Base-by-base conservation (phyloP, 2,888 invertebrate species). In the Clusia tigrina region DNA sequence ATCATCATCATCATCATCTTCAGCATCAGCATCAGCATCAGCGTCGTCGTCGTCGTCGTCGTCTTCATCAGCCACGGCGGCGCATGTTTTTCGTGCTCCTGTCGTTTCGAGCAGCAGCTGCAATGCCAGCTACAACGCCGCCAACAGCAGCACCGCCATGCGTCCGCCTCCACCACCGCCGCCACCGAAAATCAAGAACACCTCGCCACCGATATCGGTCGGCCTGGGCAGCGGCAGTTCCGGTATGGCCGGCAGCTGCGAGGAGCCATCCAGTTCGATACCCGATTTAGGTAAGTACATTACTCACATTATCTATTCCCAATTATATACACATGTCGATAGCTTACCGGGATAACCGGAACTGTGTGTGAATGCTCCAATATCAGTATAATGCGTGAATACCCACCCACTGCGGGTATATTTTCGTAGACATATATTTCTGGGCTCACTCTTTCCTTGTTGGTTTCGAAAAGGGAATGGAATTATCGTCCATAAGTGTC, bases 201-300 rank as follows among this genome's bases (percentile, higher is more conserved):
- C 74, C 54, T 67, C 72, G 1, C 65, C 69, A 67, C 69, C 71
- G 25, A 58, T 74, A 20, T 58, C 66, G 38, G 71, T 65, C 58
- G 66, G 63, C 60, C 69, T 67, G 3, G 68, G 54, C 42, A 62
- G 54, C 48, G 46, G 52, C n/a, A 55, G 23, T 24, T 52, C 51
- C 20, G 42, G 42, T 18, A 25, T 22, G 5, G 25, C 51, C 64
- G 78, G 81, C 69, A 86, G 74, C 69, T 86, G 89, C 81, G 93
- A 93, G 85, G 93, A 93, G 83, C 93, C 93, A 12, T 91, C 92
- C 71, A 93, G 93, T 85, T 93, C 93, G 74, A 93, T 93, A 83
- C 93, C 93, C 70, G 93, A 93, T 87, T 87, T 93, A 86, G 93
- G 93, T 93, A 81, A 91, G 92, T 87, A 12, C 2, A 24, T 23